Conservation (phyloP, 1,140 invertebrate species). For the Diplogasteroides magnus region DNA sequence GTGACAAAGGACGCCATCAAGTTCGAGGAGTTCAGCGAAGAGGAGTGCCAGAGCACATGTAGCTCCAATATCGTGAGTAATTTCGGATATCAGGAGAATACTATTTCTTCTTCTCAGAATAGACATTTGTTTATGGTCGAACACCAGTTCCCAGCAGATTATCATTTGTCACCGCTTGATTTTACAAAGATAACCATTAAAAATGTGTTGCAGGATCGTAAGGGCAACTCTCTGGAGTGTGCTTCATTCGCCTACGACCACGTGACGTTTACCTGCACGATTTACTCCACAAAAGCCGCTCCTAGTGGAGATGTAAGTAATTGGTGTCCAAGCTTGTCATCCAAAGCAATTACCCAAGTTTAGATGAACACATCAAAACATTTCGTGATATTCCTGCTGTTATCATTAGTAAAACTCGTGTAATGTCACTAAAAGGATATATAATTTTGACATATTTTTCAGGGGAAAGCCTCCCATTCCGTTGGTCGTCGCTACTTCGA, state of each 20-base stretch:
- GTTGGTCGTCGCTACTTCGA: conserved; percentile 39
- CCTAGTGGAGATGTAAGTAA: conserved; percentile 21
- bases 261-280: conserved; percentile 27
- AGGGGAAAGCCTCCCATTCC: background rate
- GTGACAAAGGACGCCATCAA: conserved; percentile 12
- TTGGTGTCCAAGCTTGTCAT: background rate
- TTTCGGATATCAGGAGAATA: background rate
- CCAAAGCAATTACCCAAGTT: no score
- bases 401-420: no score
- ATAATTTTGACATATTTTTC: no score
- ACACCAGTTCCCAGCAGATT: no score
- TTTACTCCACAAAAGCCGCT: conserved; percentile 27
- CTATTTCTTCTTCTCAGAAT: no score
- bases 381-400: no score
- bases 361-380: no score
- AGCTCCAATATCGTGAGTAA: conserved; percentile 23
- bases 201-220: conserved; percentile 20
- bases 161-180: no score
- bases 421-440: no score
- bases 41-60: conserved; percentile 32
- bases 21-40: conserved; percentile 32
- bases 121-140: no score
- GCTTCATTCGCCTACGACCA: conserved; percentile 37
- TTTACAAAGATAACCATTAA: no score
- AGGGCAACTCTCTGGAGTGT: conserved; percentile 29